These are phyloP conservation scores for Coreoperca whiteheadi DNA, from an alignment of 2,113 vertebrate genomes.

Conservation along the genomic window DNA sequence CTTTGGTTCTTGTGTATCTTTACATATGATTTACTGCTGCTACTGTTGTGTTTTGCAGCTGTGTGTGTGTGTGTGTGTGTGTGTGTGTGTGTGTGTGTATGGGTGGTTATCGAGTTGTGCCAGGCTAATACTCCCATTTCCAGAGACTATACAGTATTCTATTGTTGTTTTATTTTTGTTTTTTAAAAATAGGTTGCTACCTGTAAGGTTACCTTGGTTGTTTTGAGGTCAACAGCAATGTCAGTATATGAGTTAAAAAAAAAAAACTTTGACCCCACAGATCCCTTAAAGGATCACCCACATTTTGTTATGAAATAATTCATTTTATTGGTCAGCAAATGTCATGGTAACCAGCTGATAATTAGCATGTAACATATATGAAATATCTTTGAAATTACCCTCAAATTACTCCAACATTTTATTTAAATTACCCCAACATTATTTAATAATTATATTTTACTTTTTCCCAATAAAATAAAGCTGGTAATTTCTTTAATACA, in stretches of 20 bases:
- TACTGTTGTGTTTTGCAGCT: not conserved
- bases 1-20: conserved; percentile 1
- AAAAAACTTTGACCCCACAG: too few species aligned
- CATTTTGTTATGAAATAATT: not conserved
- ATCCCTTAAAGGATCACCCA: not conserved
- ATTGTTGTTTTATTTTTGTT: not conserved
- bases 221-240: not conserved
- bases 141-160: not conserved
- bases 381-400: too few species aligned
- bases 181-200: not conserved
- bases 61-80: not conserved
- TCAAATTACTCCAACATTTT: too few species aligned
- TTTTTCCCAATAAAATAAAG: too few species aligned
- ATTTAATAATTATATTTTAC: too few species aligned
- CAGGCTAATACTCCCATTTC: not conserved
- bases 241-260: not conserved
- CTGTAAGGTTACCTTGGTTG: not conserved
- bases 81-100: not conserved
- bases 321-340: too few species aligned
- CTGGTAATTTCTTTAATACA: too few species aligned
- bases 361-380: too few species aligned
- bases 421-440: too few species aligned
- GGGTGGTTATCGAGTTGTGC: not conserved
- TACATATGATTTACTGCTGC: not conserved
- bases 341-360: too few species aligned